These are phyloP conservation scores for Rousettus leschenaultii DNA, from an alignment of 2,113 vertebrate genomes.

Conservation along the genomic window DNA sequence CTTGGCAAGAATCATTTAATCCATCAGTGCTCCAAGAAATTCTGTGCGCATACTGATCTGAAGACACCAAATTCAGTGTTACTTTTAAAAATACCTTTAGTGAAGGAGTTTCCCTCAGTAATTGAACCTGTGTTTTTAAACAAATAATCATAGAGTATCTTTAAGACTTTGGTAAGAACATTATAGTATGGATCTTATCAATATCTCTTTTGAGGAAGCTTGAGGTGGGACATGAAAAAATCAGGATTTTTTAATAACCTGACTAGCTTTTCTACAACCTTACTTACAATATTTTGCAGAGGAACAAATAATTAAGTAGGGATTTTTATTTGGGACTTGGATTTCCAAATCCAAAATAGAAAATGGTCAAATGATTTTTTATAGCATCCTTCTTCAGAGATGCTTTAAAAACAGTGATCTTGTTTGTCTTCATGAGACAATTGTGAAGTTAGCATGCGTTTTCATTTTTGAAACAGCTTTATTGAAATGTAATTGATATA, in stretches of 20 bases:
- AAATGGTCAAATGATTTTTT: background rate
- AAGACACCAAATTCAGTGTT: background rate
- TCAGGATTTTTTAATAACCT: background rate
- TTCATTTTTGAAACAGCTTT: background rate
- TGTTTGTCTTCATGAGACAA: background rate
- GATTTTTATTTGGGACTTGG: background rate
- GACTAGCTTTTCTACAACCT: background rate
- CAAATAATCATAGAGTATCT: background rate
- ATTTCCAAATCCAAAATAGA: background rate
- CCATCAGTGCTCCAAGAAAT: background rate
- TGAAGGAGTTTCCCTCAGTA: background rate
- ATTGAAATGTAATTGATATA: background rate
- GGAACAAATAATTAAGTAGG: background rate
- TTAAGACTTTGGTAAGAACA: background rate
- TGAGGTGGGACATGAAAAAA: background rate
- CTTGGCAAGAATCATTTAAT: background rate
- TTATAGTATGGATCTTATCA: background rate
- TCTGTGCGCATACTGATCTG: background rate
- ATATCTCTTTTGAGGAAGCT: background rate
- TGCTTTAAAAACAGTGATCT: background rate
- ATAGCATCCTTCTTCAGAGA: background rate
- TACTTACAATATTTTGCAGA: background rate
- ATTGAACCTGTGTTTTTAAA: background rate
- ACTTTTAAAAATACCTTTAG: background rate
- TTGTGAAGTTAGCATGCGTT: background rate